Evolutionary conservation across 2,113 vertebrate species (phyloP).

Genomic region (Hippocampus abdominalis): DNA sequence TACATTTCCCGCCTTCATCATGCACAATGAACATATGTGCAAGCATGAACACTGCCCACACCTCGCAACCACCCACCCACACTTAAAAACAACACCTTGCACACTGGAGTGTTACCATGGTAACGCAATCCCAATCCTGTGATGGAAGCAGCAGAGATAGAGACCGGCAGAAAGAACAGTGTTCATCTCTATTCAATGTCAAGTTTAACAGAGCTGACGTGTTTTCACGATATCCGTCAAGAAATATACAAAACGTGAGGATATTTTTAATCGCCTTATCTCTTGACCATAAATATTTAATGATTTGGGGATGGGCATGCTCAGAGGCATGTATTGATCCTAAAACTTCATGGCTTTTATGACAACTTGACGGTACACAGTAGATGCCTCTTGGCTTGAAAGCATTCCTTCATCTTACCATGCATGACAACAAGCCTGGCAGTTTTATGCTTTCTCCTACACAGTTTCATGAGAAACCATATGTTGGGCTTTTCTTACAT

Average conservation of each 20-base stretch:
- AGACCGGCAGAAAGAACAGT: conserved; percentile 28
- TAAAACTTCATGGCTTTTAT: not conserved
- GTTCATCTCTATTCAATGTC: conserved; percentile 3
- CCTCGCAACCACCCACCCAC: conserved; percentile 35
- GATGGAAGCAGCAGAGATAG: conserved; percentile 36
- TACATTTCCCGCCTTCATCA: conserved; percentile 16
- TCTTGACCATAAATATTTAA: not conserved
- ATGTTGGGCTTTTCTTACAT: not conserved
- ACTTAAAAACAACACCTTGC: conserved; percentile 34
- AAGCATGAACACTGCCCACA: conserved; percentile 29
- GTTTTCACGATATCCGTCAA: not conserved
- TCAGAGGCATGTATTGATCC: not conserved
- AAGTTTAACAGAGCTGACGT: conserved; percentile 1
- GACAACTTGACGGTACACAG: not conserved
- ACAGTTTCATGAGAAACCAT: conserved; percentile 7
- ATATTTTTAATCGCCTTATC: not conserved
- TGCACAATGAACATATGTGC: conserved; percentile 27
- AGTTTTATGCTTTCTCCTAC: not conserved
- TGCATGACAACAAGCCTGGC: conserved; percentile 14
- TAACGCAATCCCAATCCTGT: conserved; percentile 56
- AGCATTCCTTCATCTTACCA: not conserved
- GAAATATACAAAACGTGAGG: not conserved
- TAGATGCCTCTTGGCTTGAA: not conserved
- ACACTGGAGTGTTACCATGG: conserved; percentile 64
- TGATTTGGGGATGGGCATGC: not conserved